Percentiles rank a stretch among this genome's conserved stretches.
These are phyloP conservation scores for Drosophila murphyi DNA, from an alignment of 1,140 invertebrate genomes.

Conservation along the genomic window DNA sequence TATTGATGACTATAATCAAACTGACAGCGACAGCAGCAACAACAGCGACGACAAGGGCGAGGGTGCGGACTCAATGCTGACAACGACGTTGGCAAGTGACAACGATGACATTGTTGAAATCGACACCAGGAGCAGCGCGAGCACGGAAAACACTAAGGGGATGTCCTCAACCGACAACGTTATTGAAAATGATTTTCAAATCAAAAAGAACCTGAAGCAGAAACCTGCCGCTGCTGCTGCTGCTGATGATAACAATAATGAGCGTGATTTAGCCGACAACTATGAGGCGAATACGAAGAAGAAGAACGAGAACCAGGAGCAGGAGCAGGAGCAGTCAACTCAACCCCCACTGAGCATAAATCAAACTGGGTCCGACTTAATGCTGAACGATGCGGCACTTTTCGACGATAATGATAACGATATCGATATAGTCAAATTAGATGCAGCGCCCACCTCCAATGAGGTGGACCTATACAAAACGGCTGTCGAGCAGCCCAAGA, in stretches of 20 bases:
- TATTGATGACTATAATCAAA: constrained; percentile 84
- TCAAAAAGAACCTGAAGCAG: constrained; percentile 49
- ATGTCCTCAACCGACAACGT: constrained; percentile 37
- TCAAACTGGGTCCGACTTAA: constrained; percentile 52
- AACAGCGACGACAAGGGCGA: constrained; percentile 3
- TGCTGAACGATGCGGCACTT: constrained; percentile 71
- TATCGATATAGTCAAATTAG: constrained; percentile 79
- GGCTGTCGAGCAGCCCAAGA: constrained; percentile 12
- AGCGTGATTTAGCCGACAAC: constrained; percentile 81
- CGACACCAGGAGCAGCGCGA: constrained; percentile 55
- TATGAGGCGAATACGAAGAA: constrained; percentile 58
- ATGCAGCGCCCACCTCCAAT: constrained; percentile 45
- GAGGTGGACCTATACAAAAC: constrained; percentile 65
- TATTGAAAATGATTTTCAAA: constrained; percentile 81
- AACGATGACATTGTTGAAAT: constrained; percentile 82
- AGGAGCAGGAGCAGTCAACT: constrained; percentile 2
- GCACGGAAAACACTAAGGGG: constrained; percentile 4
- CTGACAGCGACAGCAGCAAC: constrained; percentile 64
- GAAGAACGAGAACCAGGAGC: constrained; percentile 22
- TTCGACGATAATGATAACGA: constrained; percentile 63
- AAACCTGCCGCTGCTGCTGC: constrained; percentile 27
- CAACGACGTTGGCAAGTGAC: constrained; percentile 51
- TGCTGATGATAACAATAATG: constrained; percentile 80
- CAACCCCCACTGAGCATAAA: constrained; percentile 54
- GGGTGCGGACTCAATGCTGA: constrained; percentile 24